These are phyloP conservation scores for Hepsetus odoe DNA, from an alignment of 2,113 vertebrate species.

Conservation along the genomic window DNA sequence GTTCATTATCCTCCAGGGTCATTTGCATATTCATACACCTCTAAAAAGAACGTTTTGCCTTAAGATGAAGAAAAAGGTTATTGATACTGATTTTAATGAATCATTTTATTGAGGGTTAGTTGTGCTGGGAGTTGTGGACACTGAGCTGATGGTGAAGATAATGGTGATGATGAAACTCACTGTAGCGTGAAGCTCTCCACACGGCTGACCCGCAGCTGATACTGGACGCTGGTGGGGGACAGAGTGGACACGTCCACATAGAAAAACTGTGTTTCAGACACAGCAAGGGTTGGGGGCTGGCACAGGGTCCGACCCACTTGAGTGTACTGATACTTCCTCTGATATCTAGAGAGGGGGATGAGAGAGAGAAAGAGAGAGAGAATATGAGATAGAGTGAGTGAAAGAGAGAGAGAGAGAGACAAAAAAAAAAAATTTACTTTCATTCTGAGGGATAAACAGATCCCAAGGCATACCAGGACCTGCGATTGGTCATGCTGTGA, in stretches of 20 bases:
- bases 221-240: conserved; percentile 79
- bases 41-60: too few species aligned
- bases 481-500: too few species aligned
- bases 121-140: too few species aligned
- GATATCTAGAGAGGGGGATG: conserved; percentile 75
- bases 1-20: too few species aligned
- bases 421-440: too few species aligned
- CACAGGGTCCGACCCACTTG: conserved; percentile 92
- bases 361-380: neutral
- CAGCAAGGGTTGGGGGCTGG: conserved; percentile 84
- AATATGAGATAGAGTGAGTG: too few species aligned
- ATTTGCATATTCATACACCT: too few species aligned
- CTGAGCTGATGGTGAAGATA: neutral
- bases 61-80: too few species aligned
- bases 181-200: conserved; percentile 91
- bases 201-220: conserved; percentile 86
- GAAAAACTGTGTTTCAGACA: conserved; percentile 88
- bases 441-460: too few species aligned
- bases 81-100: too few species aligned
- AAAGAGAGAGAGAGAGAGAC: neutral
- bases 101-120: too few species aligned
- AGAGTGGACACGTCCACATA: conserved; percentile 94
- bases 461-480: too few species aligned
- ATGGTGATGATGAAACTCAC: conserved; percentile 70
- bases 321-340: conserved; percentile 92